A percentile compares a stretch with the other conserved stretches of the same genome.
Evolutionary conservation across 1,140 invertebrate genomes (phyloP).

Genomic region (Drosophila tsacasi): DNA sequence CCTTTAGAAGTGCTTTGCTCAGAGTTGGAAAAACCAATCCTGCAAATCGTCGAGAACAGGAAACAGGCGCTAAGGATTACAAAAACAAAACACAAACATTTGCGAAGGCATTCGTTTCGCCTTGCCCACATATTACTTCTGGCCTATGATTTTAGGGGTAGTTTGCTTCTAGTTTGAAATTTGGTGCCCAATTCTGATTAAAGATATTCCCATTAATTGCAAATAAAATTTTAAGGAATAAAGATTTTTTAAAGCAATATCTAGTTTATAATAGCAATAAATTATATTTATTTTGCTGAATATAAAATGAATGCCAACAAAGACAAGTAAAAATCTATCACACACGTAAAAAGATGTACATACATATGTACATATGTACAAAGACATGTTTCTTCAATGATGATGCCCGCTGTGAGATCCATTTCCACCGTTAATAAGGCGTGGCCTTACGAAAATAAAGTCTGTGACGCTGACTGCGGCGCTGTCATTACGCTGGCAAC

Average conservation of each 20-base stretch:
- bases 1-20: neutral
- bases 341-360: too few relatives aligned
- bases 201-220: neutral
- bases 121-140: neutral
- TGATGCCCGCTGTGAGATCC: conserved; percentile 15
- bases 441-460: conserved; percentile 50
- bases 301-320: too few relatives aligned
- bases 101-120: neutral
- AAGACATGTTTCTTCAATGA: neutral
- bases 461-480: neutral
- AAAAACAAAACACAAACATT: conserved; percentile 3
- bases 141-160: conserved; percentile 1
- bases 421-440: conserved; percentile 32
- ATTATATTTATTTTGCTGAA: too few relatives aligned
- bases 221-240: too few relatives aligned
- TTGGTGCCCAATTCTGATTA: neutral
- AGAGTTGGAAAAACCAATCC: neutral
- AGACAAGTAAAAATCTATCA: too few relatives aligned
- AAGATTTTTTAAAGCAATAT: too few relatives aligned
- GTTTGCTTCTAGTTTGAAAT: neutral
- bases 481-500: conserved; percentile 3
- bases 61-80: neutral
- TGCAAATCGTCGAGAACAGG: neutral
- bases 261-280: too few relatives aligned
- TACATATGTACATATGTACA: too few relatives aligned